A percentile compares a stretch with the other conserved stretches of the same genome.
Conservation (phyloP, 2,888 invertebrate species). For the Falcaria lacertinaria region DNA sequence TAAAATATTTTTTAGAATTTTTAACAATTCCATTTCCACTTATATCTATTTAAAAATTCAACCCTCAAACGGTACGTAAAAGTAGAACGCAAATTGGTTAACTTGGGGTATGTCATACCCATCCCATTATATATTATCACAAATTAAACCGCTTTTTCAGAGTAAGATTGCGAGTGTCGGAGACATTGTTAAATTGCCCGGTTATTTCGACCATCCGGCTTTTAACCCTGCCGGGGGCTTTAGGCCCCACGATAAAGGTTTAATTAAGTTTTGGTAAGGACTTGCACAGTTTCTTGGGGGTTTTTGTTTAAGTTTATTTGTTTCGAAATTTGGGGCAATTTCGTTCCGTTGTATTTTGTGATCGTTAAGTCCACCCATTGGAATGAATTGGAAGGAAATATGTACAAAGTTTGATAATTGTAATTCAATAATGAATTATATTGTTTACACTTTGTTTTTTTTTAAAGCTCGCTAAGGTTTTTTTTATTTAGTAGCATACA, state of each 20-base stretch:
- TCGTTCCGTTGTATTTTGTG: not conserved
- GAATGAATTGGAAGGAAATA: not conserved
- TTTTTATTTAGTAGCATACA: too few species aligned
- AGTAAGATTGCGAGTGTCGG: conserved; percentile 30
- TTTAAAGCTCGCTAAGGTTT: too few species aligned
- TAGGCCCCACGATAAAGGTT: conserved; percentile 34
- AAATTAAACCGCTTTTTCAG: conserved; percentile 26
- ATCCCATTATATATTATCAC: conserved; percentile 20
- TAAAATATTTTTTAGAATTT: too few species aligned
- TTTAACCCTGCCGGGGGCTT: conserved; percentile 26
- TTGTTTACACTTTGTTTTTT: too few species aligned
- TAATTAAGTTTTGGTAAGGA: conserved; percentile 39
- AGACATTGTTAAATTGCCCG: conserved; percentile 48
- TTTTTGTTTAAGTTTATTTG: conserved; percentile 9
- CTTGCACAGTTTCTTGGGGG: conserved; percentile 19
- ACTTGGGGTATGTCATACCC: conserved; percentile 12
- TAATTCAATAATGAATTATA: too few species aligned
- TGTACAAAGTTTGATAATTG: too few species aligned
- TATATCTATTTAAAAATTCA: conserved; percentile 11
- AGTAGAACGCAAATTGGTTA: conserved; percentile 17
- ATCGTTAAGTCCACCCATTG: not conserved
- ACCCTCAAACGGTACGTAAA: conserved; percentile 16
- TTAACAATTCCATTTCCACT: too few species aligned
- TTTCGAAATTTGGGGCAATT: not conserved
- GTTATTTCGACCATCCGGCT: conserved; percentile 31